phyloP scores from a whole-genome alignment of 2,797 vertebrate genomes.

The Catostomus latipinnis region DNA sequence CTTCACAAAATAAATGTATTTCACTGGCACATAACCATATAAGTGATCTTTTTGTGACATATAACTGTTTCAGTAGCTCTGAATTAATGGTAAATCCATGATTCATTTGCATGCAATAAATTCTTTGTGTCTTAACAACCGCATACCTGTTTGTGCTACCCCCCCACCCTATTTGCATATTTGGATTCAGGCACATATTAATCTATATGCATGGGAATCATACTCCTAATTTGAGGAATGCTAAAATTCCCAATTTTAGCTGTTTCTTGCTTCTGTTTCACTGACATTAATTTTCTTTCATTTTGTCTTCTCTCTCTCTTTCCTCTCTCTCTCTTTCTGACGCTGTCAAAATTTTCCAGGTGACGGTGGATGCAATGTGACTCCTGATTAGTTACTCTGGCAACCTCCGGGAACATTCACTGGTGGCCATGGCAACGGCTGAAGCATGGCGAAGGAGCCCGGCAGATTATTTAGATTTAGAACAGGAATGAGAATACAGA shows the following conservation, averaged over 20 bases:
- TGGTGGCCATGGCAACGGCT: constrained; percentile 80
- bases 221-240: constrained; percentile 6
- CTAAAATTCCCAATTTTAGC: too few relatives aligned
- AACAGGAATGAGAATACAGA: constrained; percentile 54
- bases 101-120: constrained; percentile 1
- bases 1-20: too few relatives aligned
- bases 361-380: constrained; percentile 72
- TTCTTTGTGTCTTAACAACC: background rate
- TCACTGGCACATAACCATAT: background rate
- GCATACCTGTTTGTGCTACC: background rate
- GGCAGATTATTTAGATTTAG: constrained; percentile 76
- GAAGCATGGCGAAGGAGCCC: constrained; percentile 78
- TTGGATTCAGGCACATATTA: background rate
- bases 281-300: constrained; percentile 20
- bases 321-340: constrained; percentile 11
- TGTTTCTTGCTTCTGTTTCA: constrained; percentile 18
- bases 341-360: constrained; percentile 61
- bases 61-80: background rate
- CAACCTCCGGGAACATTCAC: constrained; percentile 77
- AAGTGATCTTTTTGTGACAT: background rate
- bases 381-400: constrained; percentile 81
- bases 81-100: background rate
- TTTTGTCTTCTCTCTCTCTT: constrained; percentile 29
- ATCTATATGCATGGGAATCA: constrained; percentile 12
- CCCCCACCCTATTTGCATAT: background rate